Conservation (phyloP, 2,113 vertebrate species). For the Odocoileus virginianus region DNA sequence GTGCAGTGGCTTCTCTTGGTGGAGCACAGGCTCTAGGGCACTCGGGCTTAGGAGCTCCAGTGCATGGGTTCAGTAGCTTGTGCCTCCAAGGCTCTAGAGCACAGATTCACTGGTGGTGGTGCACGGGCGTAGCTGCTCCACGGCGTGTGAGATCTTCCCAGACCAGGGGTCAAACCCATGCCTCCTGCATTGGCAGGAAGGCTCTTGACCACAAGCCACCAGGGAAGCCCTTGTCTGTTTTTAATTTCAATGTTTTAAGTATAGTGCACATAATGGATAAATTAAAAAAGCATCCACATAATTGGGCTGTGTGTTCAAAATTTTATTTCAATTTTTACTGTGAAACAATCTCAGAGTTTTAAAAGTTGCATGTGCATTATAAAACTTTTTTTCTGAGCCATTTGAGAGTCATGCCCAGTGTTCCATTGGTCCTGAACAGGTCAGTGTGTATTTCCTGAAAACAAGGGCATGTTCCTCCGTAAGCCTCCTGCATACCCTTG, state of each 20-base stretch:
- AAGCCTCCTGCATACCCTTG: not conserved
- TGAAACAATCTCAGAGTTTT: not conserved
- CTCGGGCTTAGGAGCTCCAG: not conserved
- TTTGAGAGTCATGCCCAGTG: not conserved
- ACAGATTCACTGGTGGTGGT: not conserved
- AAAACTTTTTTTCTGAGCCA: not conserved
- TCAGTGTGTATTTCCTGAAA: not conserved
- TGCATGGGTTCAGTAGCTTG: rapidly evolving
- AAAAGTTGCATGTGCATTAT: not conserved
- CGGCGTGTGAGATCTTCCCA: not conserved
- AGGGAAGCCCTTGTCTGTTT: not conserved
- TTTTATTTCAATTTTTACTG: not conserved
- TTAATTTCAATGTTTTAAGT: not conserved
- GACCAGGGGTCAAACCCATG: not conserved
- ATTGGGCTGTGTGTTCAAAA: not conserved
- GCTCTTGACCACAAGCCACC: not conserved
- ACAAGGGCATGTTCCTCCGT: not conserved
- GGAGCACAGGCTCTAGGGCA: not conserved
- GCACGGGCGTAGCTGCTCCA: not conserved
- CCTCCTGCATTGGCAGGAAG: not conserved
- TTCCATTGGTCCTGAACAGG: not conserved
- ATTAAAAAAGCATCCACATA: not conserved
- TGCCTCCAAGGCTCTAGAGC: not conserved
- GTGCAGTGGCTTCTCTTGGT: not conserved
- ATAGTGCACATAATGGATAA: not conserved